These are phyloP conservation scores for Megamerina dolium DNA, from an alignment of 2,888 invertebrate genomes.

Conservation along the genomic window DNA sequence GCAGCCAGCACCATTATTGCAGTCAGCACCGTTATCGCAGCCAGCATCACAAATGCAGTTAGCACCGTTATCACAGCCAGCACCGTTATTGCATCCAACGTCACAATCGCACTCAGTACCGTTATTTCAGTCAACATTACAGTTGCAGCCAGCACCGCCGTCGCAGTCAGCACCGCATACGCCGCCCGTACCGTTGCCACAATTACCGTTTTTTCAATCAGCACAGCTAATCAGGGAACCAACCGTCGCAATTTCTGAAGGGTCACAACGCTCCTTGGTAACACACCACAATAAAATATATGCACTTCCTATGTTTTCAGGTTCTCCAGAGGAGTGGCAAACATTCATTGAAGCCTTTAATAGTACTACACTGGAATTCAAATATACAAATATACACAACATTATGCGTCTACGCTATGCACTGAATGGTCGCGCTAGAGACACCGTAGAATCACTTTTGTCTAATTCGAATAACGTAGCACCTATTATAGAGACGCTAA, in stretches of 20 bases:
- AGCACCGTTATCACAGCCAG: not conserved
- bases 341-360: slow-evolving; percentile 9
- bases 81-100: not conserved
- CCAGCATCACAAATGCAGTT: not conserved
- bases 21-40: too few species aligned
- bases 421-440: slow-evolving; percentile 5
- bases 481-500: slow-evolving; percentile 9
- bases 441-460: slow-evolving; percentile 13
- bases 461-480: slow-evolving; percentile 6
- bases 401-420: slow-evolving; percentile 13
- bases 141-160: slow-evolving; percentile 47
- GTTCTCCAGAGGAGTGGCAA: slow-evolving; percentile 9
- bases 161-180: not conserved
- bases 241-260: not conserved
- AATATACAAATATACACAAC: slow-evolving; percentile 8
- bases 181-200: not conserved
- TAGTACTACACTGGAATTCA: slow-evolving; percentile 9
- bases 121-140: not conserved
- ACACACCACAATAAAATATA: too few species aligned
- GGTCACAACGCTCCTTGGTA: not conserved
- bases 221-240: not conserved
- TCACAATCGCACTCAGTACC: not conserved
- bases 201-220: not conserved
- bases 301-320: slow-evolving; percentile 11
- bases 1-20: not conserved